Base-by-base conservation (phyloP, 2,888 invertebrate genomes). In the Pharmacophagus antenor region DNA sequence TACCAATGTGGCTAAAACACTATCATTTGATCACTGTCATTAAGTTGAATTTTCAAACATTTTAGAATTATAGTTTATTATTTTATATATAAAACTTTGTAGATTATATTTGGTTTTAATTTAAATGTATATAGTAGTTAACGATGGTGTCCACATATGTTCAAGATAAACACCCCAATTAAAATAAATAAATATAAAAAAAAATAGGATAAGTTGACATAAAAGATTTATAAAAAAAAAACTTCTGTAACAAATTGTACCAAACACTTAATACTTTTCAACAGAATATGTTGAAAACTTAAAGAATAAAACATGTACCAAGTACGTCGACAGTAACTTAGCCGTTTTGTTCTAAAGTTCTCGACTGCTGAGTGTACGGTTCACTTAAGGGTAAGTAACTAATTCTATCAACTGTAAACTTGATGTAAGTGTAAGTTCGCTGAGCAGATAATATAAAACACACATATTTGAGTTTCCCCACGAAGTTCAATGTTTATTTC, bases 361-460 rank as follows among this genome's bases (percentile, higher is more conserved):
- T 25, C 10, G 8, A 27, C 20, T 6, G 50, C 27, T 50, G 20
- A 18, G 20, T 27, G 50, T 27, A 50, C 50, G 15, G 51, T 51
- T 27, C 37, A 51, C 51, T 37, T 37, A 37, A 3, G 37, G 37
- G 17, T 37, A 41, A 50, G 51, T 21, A 37, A 37, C 51, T 51
- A 51, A 51, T 51, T 37, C 37, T 7, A 51, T 51, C 51, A 51
- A 15, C 20, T 51, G 51, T 37, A 23, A 51, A 51, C 37, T 51
- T 50, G 10, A n/a, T 21, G 15, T 37, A 3, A 21, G 51, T 21
- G n/a, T 22, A 21, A 51, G 21, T 51, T 37, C n/a, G 18, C 20
- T 31, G 31, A 21, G 20, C 51, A 12, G 51, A 37, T 37, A 37
- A 37, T 41, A 12, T 15, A 20, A 51, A 37, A 53, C 7, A 7